These are phyloP conservation scores for Leucopsar rothschildi DNA, from an alignment of 2,113 vertebrate genomes.

Conservation along the genomic window DNA sequence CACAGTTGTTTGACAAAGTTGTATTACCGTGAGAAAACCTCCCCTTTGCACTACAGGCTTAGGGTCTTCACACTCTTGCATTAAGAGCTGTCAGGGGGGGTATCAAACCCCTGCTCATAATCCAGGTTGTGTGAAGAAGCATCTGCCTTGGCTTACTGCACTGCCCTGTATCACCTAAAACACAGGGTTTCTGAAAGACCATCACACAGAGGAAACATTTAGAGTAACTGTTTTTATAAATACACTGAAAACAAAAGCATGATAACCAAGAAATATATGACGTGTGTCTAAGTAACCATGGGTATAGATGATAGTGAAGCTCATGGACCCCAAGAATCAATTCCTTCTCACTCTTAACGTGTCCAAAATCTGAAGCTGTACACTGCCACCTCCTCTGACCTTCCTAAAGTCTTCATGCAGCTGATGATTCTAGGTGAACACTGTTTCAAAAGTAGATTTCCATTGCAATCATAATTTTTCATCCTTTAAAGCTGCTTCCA, in stretches of 20 bases:
- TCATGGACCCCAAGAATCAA: not conserved
- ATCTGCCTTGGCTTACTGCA: not conserved
- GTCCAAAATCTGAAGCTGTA: not conserved
- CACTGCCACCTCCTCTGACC: not conserved
- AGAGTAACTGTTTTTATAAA: not conserved
- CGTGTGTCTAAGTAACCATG: not conserved
- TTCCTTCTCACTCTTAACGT: not conserved
- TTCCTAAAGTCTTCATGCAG: not conserved
- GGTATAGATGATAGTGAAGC: not conserved
- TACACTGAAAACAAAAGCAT: not conserved
- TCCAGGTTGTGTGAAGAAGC: not conserved
- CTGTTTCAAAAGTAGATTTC: not conserved
- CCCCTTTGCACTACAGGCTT: not conserved
- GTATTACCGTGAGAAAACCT: not conserved
- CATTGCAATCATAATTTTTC: not conserved
- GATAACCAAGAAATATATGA: not conserved
- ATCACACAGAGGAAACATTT: not conserved
- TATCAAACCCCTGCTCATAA: not conserved
- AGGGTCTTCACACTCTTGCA: not conserved
- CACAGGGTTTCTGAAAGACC: not conserved
- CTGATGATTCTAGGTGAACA: not conserved
- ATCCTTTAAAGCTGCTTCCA: not conserved
- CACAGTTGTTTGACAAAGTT: not conserved
- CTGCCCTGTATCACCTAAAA: not conserved
- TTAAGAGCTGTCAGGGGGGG: accelerated